Base-by-base conservation (phyloP, 2,113 vertebrate species). In the Corydoras maculifer region DNA sequence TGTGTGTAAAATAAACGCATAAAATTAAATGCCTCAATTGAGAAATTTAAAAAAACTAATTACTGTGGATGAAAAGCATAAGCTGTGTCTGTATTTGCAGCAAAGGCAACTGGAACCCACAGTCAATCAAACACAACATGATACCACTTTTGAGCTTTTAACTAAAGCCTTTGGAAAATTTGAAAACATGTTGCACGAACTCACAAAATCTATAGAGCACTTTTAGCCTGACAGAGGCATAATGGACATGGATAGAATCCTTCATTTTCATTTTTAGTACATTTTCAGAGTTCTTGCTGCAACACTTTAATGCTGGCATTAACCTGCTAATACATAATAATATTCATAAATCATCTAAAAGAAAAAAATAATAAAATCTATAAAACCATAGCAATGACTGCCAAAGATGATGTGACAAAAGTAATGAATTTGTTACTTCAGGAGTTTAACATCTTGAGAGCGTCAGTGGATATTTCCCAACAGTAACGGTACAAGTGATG, bases 31-130 rank as follows among this genome's bases (percentile, higher is more conserved):
- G 49, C 49, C 7, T 8, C 49, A 50, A 50, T 50, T 50, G 11
- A 72, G 53, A 58, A 58, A 72, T 72, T 58, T 15, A 25, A 58
- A 58, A 18, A 31, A 64, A 57, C 61, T 51, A 71, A 71, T 71
- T 55, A 48, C n/a, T 7, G 31, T 1, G 9, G 35, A 15, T 65
- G 31, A 71, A 43, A 18, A 48, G 15, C 31, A 57, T 57, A 58
- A 62, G 64, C 62, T 18, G 18, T 3, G 31, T 51, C n/a, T 49
- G 15, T 54, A 48, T 62, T 13, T 60, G 61, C 25, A 32, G 15
- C 60, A 43, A 64, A 55, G 31, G 8, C 30, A 35, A 14, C 43
- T 60, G 58, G n/a, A 51, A 32, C 30, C 48, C 61, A 64, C 35
- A 51, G 64, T 49, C 53, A 60, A 25, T 13, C 3, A 48, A 4